Conservation (phyloP, 2,888 invertebrate genomes). For the Coelinius sp. region DNA sequence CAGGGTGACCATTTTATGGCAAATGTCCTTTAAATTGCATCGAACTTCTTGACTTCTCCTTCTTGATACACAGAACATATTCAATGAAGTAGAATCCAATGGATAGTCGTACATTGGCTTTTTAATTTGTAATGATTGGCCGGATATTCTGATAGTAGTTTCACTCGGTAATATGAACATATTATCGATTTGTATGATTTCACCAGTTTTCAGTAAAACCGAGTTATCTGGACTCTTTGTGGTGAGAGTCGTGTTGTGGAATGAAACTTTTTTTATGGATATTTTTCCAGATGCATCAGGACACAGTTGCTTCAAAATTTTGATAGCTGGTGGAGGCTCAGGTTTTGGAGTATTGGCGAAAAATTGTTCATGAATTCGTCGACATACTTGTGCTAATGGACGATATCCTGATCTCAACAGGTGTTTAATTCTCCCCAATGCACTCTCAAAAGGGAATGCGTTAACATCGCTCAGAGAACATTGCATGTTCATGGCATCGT, state of each 20-base stretch:
- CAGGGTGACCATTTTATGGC: slow-evolving; percentile 26
- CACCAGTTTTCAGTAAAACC: slow-evolving; percentile 13
- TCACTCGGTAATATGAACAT: slow-evolving; percentile 21
- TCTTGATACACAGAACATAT: slow-evolving; percentile 23
- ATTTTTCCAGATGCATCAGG: slow-evolving; percentile 18
- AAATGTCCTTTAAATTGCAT: background rate
- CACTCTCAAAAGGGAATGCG: slow-evolving; percentile 3
- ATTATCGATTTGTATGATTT: slow-evolving; percentile 29
- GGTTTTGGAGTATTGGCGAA: background rate
- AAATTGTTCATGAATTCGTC: background rate
- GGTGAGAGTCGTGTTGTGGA: slow-evolving; percentile 20
- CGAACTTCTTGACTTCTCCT: background rate
- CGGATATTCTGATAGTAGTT: background rate
- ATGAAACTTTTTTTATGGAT: slow-evolving; percentile 18
- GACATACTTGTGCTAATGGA: background rate
- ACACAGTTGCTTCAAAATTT: slow-evolving; percentile 14
- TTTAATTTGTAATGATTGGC: slow-evolving; percentile 22
- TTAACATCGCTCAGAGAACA: background rate
- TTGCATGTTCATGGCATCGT: background rate
- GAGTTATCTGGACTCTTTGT: slow-evolving; percentile 31
- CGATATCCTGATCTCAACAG: background rate
- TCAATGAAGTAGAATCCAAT: slow-evolving; percentile 26
- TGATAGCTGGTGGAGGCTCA: background rate
- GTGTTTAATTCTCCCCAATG: background rate
- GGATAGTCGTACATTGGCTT: slow-evolving; percentile 34